Conservation (phyloP, 2,113 vertebrate genomes). For the Etheostoma cragini region DNA sequence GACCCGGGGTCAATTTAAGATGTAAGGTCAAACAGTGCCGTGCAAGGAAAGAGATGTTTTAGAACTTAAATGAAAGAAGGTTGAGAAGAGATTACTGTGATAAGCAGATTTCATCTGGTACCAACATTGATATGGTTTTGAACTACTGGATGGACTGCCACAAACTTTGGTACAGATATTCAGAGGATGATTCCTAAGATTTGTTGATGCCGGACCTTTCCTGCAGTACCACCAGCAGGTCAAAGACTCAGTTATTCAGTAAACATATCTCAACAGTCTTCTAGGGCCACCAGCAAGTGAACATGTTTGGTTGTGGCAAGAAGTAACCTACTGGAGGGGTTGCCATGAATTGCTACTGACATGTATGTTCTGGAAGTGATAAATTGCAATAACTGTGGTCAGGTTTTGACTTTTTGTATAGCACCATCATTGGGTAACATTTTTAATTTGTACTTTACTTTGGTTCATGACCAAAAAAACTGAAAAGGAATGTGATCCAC, state of each 20-base stretch:
- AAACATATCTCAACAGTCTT: too few relatives aligned
- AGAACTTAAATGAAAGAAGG: not conserved
- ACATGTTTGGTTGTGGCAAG: not conserved
- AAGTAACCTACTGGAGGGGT: not conserved
- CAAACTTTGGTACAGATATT: too few relatives aligned
- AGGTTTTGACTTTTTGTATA: not conserved
- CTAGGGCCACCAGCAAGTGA: not conserved
- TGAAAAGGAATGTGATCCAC: not conserved
- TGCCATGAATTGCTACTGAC: not conserved
- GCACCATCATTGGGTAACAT: not conserved
- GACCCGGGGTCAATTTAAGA: not conserved
- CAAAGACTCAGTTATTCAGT: too few relatives aligned
- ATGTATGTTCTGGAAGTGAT: not conserved
- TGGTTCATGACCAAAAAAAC: not conserved
- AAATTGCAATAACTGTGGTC: not conserved
- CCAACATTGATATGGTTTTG: too few relatives aligned
- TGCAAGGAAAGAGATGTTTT: not conserved
- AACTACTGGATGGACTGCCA: too few relatives aligned
- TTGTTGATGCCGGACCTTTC: too few relatives aligned
- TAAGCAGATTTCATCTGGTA: too few relatives aligned
- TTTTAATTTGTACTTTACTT: too few relatives aligned
- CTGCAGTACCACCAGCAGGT: too few relatives aligned
- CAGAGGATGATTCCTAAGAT: too few relatives aligned
- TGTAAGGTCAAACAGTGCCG: conserved; percentile 1
- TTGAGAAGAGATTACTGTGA: not conserved